Evolutionary conservation across 2,113 vertebrate genomes (phyloP), one percentile per base, ranked within the genome.

Genomic region (Gymnobelideus leadbeateri): DNA sequence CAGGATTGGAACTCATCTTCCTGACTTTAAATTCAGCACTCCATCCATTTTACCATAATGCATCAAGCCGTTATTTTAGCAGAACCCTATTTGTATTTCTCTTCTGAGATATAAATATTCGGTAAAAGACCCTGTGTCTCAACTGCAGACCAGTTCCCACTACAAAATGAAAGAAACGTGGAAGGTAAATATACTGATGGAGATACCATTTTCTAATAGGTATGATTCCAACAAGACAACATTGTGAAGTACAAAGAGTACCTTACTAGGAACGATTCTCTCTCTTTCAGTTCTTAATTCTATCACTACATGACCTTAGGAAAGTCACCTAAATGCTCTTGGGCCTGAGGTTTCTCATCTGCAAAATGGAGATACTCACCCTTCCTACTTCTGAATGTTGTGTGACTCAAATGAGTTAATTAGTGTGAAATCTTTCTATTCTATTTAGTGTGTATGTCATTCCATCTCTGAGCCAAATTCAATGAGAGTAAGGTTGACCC

Each of bases 191-290:
- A 43, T 31, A 46, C 14, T 7, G 43, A 25, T 93, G 43, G 0
- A 94, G 89, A 68, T 94, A 55, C 25, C 4, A 89, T 54, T 94
- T 94, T 26, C 19, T 93, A 25, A 89, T n/a, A 96, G 90, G 92
- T 91, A 68, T 93, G 31, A 93, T 94, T 89, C 11, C 91, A 77
- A 91, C 50, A 50, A 93, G 25, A 0, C 23, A 90, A 89, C 24
- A 92, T 28, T 61, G 57, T 61, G 25, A 68, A 95, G 21, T 90
- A 95, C 51, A 93, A 95, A 91, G 12, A 91, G 0, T 47, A 89
- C 92, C 12, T 50, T 93, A 77, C 57, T 89, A 93, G 68, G 90
- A 92, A 21, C 54, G 3, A 50, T 26, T 77, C 94, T 12, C 0
- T 31, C 57, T 61, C 26, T 61, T 61, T 61, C 57, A 57, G 25